These are phyloP conservation scores for Lagria hirta DNA, from an alignment of 2,888 invertebrate genomes.

Conservation along the genomic window DNA sequence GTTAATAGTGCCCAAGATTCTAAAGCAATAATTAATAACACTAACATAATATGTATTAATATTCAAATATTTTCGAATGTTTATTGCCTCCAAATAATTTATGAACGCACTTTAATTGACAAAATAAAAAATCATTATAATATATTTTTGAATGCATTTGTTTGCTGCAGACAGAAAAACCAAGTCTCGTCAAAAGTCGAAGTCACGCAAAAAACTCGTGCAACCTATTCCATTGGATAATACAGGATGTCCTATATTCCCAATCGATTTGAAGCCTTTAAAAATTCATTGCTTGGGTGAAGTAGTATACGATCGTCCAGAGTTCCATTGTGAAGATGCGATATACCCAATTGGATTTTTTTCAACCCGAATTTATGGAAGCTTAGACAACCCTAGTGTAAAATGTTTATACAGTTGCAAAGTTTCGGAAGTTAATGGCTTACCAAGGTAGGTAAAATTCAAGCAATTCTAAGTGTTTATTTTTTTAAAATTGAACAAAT, in stretches of 20 bases:
- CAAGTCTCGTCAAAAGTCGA: conserved; percentile 39
- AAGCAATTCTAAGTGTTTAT: too few relatives aligned
- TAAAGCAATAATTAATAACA: too few relatives aligned
- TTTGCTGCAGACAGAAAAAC: conserved; percentile 36
- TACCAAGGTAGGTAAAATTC: conserved; percentile 60
- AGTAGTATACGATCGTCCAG: conserved; percentile 66
- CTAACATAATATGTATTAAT: too few relatives aligned
- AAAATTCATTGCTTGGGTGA: conserved; percentile 76
- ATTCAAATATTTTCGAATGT: too few relatives aligned
- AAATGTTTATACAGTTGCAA: conserved; percentile 80
- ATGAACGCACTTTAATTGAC: too few relatives aligned
- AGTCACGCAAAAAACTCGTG: conserved; percentile 55
- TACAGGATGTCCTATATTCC: conserved; percentile 70
- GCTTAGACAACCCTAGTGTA: conserved; percentile 66
- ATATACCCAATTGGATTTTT: conserved; percentile 79
- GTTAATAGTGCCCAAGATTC: too few relatives aligned
- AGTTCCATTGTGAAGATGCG: conserved; percentile 70
- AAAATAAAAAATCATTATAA: background rate
- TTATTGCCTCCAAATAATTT: too few relatives aligned
- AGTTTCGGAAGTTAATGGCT: conserved; percentile 70
- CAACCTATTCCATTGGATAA: conserved; percentile 67
- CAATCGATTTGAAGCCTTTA: conserved; percentile 69
- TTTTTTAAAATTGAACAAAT: too few relatives aligned
- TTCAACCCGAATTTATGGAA: conserved; percentile 74
- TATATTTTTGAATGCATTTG: too few relatives aligned